A percentile compares a stretch with the other conserved stretches of the same genome.
Conservation (phyloP, 1,140 invertebrate genomes). For the Brachionus sp. region DNA sequence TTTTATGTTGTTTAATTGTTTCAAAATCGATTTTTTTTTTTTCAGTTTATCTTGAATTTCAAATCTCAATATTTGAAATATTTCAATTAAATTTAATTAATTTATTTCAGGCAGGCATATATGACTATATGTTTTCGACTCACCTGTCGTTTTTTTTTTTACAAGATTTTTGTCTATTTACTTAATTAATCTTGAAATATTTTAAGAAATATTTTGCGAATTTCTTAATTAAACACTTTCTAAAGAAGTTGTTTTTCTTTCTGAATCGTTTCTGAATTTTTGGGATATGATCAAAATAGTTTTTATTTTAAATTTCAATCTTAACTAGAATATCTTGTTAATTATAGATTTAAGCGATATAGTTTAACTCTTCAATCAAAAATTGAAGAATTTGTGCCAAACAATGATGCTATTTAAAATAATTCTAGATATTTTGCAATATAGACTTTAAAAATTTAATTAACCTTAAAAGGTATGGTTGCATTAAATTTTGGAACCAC, state of each 20-base stretch:
- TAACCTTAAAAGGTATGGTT: too few species aligned
- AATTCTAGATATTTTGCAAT: neutral
- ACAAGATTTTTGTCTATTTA: constrained; percentile 32
- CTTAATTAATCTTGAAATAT: constrained; percentile 11
- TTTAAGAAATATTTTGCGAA: neutral
- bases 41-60: neutral
- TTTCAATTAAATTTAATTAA: constrained; percentile 16
- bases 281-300: neutral
- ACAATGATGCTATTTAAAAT: neutral
- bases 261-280: neutral
- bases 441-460: neutral
- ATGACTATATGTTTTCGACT: neutral
- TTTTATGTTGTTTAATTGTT: constrained; percentile 20
- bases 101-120: neutral
- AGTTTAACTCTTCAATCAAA: neutral
- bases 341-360: neutral
- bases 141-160: neutral
- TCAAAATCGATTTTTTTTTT: constrained; percentile 17
- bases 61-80: constrained; percentile 4
- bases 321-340: neutral
- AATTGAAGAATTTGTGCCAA: neutral
- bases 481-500: neutral
- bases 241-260: neutral
- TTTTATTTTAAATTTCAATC: neutral
- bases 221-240: neutral